Evolutionary conservation across 2,797 vertebrate species (phyloP).

Genomic region (Macroramphosus scolopax): DNA sequence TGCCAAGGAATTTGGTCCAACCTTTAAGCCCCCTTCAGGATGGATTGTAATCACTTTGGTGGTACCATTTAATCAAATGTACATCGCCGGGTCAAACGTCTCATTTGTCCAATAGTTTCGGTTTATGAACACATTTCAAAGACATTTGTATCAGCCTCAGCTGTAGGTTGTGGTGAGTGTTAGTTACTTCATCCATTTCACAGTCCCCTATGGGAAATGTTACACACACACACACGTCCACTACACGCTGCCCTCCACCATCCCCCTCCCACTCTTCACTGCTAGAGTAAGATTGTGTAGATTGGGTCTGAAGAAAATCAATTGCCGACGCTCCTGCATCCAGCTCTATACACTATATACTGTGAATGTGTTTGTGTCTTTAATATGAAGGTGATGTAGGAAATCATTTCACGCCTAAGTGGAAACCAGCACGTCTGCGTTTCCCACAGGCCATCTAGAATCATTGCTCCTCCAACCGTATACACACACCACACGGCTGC

Average conservation of each 20-base stretch:
- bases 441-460: slow-evolving; percentile 66
- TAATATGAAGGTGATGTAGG: slow-evolving; percentile 57
- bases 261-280: neutral
- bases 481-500: slow-evolving; percentile 60
- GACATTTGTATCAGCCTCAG: no score
- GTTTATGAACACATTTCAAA: no score
- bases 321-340: no score
- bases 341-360: slow-evolving; percentile 34
- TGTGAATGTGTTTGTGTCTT: slow-evolving; percentile 51
- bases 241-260: neutral
- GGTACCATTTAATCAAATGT: neutral
- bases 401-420: slow-evolving; percentile 70
- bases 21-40: neutral
- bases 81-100: neutral
- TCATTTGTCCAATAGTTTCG: no score
- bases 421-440: slow-evolving; percentile 56
- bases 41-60: neutral
- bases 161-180: no score
- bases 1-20: neutral
- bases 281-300: neutral
- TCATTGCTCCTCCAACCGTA: slow-evolving; percentile 64
- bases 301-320: no score
- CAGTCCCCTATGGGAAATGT: no score
- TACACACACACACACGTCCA: neutral
- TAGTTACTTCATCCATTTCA: no score